phyloP scores from a whole-genome alignment of 1,140 invertebrate species.

The Drosophila subobscura region DNA sequence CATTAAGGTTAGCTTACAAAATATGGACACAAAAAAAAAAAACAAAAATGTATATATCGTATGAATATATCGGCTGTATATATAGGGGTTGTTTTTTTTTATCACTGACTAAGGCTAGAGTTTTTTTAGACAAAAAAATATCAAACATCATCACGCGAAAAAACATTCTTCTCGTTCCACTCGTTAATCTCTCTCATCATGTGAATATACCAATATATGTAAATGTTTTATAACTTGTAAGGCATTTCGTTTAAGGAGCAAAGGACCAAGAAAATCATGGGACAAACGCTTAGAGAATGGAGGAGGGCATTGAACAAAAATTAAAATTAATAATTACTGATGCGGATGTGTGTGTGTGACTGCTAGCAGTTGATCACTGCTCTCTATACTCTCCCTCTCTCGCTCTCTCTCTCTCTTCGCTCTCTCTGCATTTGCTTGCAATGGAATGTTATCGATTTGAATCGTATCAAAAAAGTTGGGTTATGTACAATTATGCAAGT shows the following conservation, averaged over 20 bases:
- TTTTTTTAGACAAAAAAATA: conserved; percentile 60
- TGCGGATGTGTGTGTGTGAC: conserved; percentile 81
- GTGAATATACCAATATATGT: conserved; percentile 16
- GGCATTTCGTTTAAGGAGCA: conserved; percentile 32
- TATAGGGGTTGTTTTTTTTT: conserved; percentile 32
- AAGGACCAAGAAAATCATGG: conserved; percentile 24
- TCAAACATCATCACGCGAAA: conserved; percentile 66
- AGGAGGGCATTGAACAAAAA: conserved; percentile 41
- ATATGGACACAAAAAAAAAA: conserved; percentile 50
- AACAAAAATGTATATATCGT: conserved; percentile 48
- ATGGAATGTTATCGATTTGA: conserved; percentile 75
- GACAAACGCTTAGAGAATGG: conserved; percentile 35
- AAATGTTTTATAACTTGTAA: conserved; percentile 47
- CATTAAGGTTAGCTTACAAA: conserved; percentile 50
- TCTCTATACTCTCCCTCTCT: conserved; percentile 11
- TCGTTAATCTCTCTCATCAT: conserved; percentile 24
- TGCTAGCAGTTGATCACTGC: conserved; percentile 57
- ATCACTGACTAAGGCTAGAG: conserved; percentile 71
- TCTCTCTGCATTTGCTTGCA: conserved; percentile 52
- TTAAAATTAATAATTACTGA: conserved; percentile 82
- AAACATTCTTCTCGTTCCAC: conserved; percentile 14
- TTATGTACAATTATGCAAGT: conserved; percentile 68
- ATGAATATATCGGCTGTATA: conserved; percentile 27
- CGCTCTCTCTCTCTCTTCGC: not conserved
- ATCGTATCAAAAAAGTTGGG: conserved; percentile 58